Base-by-base conservation (phyloP, 2,797 vertebrate species). In the Allobates femoralis region DNA sequence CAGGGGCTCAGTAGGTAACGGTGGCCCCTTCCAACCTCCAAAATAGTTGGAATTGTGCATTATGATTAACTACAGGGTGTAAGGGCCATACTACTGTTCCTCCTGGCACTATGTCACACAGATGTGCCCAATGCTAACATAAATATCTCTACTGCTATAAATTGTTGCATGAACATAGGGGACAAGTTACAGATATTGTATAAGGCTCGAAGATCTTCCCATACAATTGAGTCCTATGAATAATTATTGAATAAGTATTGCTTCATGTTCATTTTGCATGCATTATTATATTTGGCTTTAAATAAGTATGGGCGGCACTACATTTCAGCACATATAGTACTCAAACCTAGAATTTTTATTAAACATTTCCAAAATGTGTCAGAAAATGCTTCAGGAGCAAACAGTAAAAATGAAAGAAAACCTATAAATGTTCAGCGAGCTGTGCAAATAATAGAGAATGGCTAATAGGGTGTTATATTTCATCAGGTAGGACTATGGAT, bases 61-160 rank as follows among this genome's bases (percentile, higher is more conserved):
- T n/a, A n/a, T n/a, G n/a, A n/a, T n/a, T n/a, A n/a, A n/a, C n/a
- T n/a, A n/a, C n/a, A n/a, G n/a, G n/a, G n/a, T n/a, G n/a, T n/a
- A n/a, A n/a, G n/a, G n/a, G n/a, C n/a, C n/a, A n/a, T n/a, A n/a
- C n/a, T n/a, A n/a, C n/a, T n/a, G n/a, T n/a, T n/a, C n/a, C n/a
- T n/a, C n/a, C n/a, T n/a, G n/a, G n/a, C n/a, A n/a, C n/a, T n/a
- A n/a, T n/a, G 32, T 37, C 7, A 21, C 66, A 69, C 19, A 7
- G 1, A 7, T 8, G 11, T 0, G 21, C 19, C 67, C 21, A 0
- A 0, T 21, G 37, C 19, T n/a, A 41, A 0, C n/a, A 14, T 2
- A 32, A 12, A 73, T 2, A 11, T 12, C 7, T 12, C 3, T 0
- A 46, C 5, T 69, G n/a, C 15, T 41, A 46, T 41, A 73, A 73